Conservation (phyloP, 2,888 invertebrate species). For the Brenthis daphne region DNA sequence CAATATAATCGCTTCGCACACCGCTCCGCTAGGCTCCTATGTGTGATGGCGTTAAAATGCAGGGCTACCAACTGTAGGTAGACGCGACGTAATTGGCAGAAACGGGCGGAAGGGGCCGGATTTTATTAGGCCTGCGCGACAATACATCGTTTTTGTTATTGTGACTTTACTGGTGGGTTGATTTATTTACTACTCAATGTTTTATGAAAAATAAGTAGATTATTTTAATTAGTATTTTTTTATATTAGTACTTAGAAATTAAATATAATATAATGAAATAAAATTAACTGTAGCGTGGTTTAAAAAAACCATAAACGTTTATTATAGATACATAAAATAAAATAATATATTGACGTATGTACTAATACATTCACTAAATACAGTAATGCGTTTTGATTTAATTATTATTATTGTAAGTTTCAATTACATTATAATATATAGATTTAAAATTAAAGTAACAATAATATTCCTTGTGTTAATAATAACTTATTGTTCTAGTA, state of each 20-base stretch:
- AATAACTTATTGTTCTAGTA: too few relatives aligned
- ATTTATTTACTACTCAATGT: conserved; percentile 24
- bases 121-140: conserved; percentile 40
- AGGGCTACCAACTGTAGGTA: conserved; percentile 62
- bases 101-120: conserved; percentile 45
- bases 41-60: conserved; percentile 48
- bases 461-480: too few relatives aligned
- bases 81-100: conserved; percentile 54
- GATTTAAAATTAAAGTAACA: too few relatives aligned
- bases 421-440: too few relatives aligned
- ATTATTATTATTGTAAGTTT: too few relatives aligned
- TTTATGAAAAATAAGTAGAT: neutral
- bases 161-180: conserved; percentile 26
- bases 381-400: too few relatives aligned
- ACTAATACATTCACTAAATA: neutral
- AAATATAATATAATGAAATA: neutral
- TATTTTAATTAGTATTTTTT: too few relatives aligned
- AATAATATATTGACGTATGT: neutral
- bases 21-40: conserved; percentile 46
- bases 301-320: neutral
- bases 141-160: conserved; percentile 36
- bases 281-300: neutral
- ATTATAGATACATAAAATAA: neutral
- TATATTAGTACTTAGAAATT: neutral
- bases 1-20: conserved; percentile 40